phyloP scores from a whole-genome alignment of 2,797 vertebrate species.

The Chromis chromis region DNA sequence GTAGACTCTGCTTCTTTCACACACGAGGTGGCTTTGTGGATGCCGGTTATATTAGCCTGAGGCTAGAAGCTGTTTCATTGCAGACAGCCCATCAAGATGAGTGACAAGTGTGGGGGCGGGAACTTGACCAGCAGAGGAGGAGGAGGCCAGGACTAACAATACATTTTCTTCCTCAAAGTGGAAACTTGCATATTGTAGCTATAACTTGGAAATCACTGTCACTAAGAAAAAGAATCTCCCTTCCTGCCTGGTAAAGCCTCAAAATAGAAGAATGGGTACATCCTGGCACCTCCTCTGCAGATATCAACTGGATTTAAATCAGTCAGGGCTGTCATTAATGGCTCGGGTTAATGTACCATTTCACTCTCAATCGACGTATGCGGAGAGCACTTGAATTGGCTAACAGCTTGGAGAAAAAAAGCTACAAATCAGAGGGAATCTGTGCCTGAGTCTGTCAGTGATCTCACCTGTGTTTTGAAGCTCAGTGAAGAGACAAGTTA shows the following conservation, averaged over 20 bases:
- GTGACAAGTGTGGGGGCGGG: conserved; percentile 72
- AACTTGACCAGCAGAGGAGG: conserved; percentile 70
- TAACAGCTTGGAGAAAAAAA: conserved; percentile 37
- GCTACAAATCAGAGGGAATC: conserved; percentile 33
- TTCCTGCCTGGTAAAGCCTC: conserved; percentile 11
- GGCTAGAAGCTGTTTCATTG: conserved; percentile 66
- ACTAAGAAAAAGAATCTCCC: neutral
- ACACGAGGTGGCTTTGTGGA: conserved; percentile 53
- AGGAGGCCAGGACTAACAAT: conserved; percentile 64
- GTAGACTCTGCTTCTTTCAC: conserved; percentile 20
- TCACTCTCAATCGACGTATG: conserved; percentile 18
- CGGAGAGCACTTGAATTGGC: conserved; percentile 32
- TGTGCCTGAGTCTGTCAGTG: conserved; percentile 9
- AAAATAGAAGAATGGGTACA: conserved; percentile 17
- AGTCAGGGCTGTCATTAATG: conserved; percentile 34
- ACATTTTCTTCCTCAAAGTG: conserved; percentile 59
- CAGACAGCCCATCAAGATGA: conserved; percentile 72
- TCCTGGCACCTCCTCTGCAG: no score
- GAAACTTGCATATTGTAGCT: conserved; percentile 57
- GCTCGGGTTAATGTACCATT: conserved; percentile 39
- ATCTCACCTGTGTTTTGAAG: conserved; percentile 40
- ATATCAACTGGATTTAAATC: conserved; percentile 20
- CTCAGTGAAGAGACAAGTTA: conserved; percentile 26
- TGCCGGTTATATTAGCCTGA: conserved; percentile 51
- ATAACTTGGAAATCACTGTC: conserved; percentile 36